Evolutionary conservation across 1,140 invertebrate genomes (phyloP).

Genomic region (Cataglyphis hispanica): DNA sequence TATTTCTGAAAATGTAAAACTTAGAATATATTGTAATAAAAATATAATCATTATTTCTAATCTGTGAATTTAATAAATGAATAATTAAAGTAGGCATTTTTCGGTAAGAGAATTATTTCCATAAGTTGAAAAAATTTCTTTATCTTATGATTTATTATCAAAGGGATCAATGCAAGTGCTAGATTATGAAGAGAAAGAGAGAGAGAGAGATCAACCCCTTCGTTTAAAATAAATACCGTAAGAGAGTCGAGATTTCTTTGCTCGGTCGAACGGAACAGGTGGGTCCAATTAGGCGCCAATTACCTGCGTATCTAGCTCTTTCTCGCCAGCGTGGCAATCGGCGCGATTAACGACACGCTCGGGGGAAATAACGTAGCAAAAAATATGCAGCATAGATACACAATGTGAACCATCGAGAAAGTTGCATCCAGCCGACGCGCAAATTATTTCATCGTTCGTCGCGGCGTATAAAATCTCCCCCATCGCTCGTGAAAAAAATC

Average conservation of each 20-base stretch:
- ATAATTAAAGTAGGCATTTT: background rate
- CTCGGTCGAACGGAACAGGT: slow-evolving; percentile 74
- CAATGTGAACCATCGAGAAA: slow-evolving; percentile 43
- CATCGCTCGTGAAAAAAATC: slow-evolving; percentile 33
- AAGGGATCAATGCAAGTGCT: slow-evolving; percentile 10
- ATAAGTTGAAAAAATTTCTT: background rate
- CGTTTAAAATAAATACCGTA: slow-evolving; percentile 57
- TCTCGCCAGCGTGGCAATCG: slow-evolving; percentile 54
- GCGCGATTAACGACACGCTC: slow-evolving; percentile 46
- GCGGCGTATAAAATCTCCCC: background rate
- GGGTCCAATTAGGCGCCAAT: slow-evolving; percentile 79
- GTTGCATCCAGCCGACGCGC: slow-evolving; percentile 34
- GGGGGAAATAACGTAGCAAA: slow-evolving; percentile 23
- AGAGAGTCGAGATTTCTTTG: slow-evolving; percentile 56
- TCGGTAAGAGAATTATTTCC: background rate
- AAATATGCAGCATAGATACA: slow-evolving; percentile 28
- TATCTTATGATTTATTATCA: slow-evolving; percentile 1
- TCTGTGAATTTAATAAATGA: background rate
- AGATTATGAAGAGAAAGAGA: slow-evolving; percentile 7
- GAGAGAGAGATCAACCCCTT: slow-evolving; percentile 30
- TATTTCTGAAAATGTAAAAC: background rate
- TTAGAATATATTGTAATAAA: background rate
- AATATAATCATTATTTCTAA: background rate
- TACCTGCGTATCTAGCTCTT: slow-evolving; percentile 79
- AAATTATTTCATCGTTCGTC: slow-evolving; percentile 58